phyloP scores from a whole-genome alignment of 1,140 invertebrate species.

The Whitmania pigra region DNA sequence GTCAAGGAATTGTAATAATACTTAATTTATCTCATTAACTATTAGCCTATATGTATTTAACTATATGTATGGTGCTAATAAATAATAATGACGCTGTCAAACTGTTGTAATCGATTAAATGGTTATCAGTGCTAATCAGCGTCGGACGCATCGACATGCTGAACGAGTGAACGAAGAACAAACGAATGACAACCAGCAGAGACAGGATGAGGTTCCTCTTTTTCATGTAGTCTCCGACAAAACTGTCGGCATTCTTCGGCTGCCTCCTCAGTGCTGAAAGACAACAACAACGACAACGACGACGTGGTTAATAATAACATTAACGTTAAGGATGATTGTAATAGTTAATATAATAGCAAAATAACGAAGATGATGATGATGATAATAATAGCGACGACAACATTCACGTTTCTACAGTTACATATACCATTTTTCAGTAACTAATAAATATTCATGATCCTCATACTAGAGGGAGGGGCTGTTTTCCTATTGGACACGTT shows the following conservation, averaged over 20 bases:
- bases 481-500: conserved; percentile 33
- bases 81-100: neutral
- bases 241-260: conserved; percentile 25
- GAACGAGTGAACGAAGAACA: neutral
- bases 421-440: too few relatives aligned
- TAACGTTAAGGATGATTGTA: neutral
- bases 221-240: conserved; percentile 65
- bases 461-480: neutral
- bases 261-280: conserved; percentile 30
- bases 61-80: too few relatives aligned
- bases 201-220: conserved; percentile 88
- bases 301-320: neutral
- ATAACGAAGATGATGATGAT: neutral
- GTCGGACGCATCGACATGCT: neutral
- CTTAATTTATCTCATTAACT: neutral
- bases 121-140: too few relatives aligned
- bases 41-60: too few relatives aligned
- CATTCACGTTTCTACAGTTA: too few relatives aligned
- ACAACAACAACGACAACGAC: conserved; percentile 11
- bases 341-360: neutral
- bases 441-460: too few relatives aligned
- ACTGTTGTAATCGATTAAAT: too few relatives aligned
- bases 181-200: conserved; percentile 49
- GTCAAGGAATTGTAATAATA: too few relatives aligned
- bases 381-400: too few relatives aligned